Conservation (phyloP, 1,140 invertebrate species). For the Drosophila triauraria region DNA sequence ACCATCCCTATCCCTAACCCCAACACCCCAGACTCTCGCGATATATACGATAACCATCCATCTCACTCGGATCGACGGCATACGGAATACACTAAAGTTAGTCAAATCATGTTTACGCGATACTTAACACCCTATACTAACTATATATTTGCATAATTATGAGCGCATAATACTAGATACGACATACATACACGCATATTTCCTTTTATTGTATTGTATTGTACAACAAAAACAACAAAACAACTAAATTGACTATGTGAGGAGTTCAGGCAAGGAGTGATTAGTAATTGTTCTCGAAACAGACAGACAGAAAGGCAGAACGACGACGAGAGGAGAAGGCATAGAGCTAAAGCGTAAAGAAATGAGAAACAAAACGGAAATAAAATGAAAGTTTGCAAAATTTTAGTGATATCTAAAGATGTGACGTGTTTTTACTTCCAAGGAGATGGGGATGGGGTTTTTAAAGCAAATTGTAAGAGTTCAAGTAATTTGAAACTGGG, state of each 20-base stretch:
- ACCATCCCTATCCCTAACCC: not conserved
- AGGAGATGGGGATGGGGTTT: too few species aligned
- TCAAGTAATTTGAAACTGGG: not conserved
- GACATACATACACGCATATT: constrained; percentile 43
- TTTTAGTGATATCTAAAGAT: constrained; percentile 65
- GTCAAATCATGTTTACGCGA: constrained; percentile 42
- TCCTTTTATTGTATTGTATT: constrained; percentile 52
- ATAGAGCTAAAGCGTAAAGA: constrained; percentile 5
- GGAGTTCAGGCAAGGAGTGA: constrained; percentile 32
- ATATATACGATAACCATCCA: not conserved
- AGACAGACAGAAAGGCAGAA: constrained; percentile 4
- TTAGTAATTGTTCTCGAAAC: constrained; percentile 40
- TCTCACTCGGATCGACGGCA: constrained; percentile 10
- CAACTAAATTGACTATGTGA: constrained; percentile 42
- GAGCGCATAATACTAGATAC: constrained; percentile 28
- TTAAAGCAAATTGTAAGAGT: not conserved
- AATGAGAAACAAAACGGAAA: constrained; percentile 34
- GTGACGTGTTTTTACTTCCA: not conserved
- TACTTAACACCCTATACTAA: constrained; percentile 41
- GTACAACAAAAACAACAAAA: constrained; percentile 49
- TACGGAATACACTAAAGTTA: constrained; percentile 19
- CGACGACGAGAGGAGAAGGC: not conserved
- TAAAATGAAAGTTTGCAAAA: constrained; percentile 66
- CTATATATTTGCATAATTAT: constrained; percentile 31
- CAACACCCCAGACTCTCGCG: not conserved